Evolutionary conservation across 2,113 vertebrate genomes (phyloP).

Genomic region (Chelonoidis abingdonii): DNA sequence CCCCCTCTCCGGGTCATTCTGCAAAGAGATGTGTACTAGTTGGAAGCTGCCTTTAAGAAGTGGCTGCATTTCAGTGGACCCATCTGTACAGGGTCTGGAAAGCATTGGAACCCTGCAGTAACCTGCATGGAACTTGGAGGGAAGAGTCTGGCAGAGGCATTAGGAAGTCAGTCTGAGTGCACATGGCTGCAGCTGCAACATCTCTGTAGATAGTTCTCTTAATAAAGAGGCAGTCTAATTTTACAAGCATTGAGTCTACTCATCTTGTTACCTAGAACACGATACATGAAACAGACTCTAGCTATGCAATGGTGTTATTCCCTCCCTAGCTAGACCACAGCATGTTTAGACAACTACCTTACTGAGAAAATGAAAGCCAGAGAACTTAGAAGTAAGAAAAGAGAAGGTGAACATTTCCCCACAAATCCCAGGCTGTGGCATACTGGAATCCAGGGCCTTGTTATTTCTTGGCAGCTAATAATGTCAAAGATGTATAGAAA

Average conservation of each 20-base stretch:
- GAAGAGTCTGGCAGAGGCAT: background rate
- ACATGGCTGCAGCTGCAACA: background rate
- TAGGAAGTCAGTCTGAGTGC: background rate
- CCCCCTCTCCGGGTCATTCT: fast-evolving
- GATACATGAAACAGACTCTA: fast-evolving
- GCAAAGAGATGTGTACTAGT: fast-evolving
- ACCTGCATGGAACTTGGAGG: background rate
- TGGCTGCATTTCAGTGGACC: fast-evolving
- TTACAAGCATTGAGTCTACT: background rate
- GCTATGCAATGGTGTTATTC: fast-evolving
- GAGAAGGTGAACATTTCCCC: background rate
- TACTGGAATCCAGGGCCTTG: background rate
- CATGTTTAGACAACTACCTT: background rate
- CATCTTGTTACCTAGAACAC: fast-evolving
- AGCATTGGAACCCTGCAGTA: fast-evolving
- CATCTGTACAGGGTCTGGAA: fast-evolving
- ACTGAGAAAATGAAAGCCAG: background rate
- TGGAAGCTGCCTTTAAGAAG: background rate
- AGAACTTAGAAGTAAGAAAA: background rate
- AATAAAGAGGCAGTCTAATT: background rate
- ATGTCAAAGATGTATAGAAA: background rate
- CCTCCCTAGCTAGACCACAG: background rate
- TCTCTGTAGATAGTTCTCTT: background rate
- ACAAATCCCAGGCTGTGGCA: background rate
- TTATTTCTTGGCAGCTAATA: background rate